Percentiles rank a stretch among this genome's conserved stretches.
Evolutionary conservation across 2,888 invertebrate species (phyloP).

Genomic region (Agonopterix alstromeriana): DNA sequence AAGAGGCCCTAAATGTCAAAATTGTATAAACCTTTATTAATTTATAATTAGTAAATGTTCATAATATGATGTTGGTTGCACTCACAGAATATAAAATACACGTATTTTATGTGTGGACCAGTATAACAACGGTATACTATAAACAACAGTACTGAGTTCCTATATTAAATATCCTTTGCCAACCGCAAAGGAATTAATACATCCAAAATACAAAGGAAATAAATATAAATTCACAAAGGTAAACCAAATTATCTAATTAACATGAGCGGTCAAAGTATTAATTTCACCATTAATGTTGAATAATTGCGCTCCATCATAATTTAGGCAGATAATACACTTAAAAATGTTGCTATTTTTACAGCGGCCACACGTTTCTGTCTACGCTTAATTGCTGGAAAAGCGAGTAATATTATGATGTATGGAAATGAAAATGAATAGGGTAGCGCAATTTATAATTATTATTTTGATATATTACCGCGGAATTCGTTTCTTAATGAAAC

Average conservation of each 20-base stretch:
- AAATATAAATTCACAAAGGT: no score
- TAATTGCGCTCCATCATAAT: slow-evolving; percentile 64
- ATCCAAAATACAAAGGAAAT: no score
- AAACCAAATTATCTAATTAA: slow-evolving; percentile 66
- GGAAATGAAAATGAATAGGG: slow-evolving; percentile 56
- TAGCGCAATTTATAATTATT: slow-evolving; percentile 39
- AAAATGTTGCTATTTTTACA: slow-evolving; percentile 65
- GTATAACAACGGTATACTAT: no score
- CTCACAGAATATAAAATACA: no score
- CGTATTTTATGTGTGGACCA: no score
- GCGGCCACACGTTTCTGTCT: slow-evolving; percentile 48
- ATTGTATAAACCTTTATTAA: no score
- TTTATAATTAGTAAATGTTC: no score
- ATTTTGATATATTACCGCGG: slow-evolving; percentile 36
- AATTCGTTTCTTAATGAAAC: slow-evolving; percentile 26
- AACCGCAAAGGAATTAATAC: no score
- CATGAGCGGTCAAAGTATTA: slow-evolving; percentile 71
- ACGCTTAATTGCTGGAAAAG: slow-evolving; percentile 58
- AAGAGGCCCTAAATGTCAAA: no score
- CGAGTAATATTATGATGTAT: slow-evolving; percentile 48
- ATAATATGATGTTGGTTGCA: no score
- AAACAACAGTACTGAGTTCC: no score
- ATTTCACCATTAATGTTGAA: slow-evolving; percentile 73
- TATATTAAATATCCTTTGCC: background rate
- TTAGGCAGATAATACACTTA: slow-evolving; percentile 61